A percentile compares a stretch with the other conserved stretches of the same genome.
These are phyloP conservation scores for Crambe crambe DNA, from an alignment of 37 sponge, comb jelly and placozoan genomes.

Conservation along the genomic window DNA sequence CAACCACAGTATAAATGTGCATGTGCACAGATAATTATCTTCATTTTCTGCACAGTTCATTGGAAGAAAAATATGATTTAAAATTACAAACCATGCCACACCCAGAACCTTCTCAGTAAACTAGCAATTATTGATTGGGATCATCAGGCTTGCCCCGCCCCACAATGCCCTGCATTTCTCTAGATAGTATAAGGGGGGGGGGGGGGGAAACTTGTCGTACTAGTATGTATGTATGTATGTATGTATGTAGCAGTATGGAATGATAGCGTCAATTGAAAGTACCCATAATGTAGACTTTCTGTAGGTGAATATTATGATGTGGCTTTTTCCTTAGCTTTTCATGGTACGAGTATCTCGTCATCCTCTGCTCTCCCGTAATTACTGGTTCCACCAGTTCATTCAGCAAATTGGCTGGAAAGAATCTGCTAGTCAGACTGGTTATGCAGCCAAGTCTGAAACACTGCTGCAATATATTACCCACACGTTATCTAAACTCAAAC, in stretches of 20 bases:
- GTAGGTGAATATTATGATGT: too few species aligned
- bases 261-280: neutral
- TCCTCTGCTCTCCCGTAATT: slow-evolving; percentile 51
- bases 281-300: neutral
- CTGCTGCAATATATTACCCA: slow-evolving; percentile 9
- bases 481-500: slow-evolving; percentile 5
- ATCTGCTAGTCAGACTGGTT: slow-evolving; percentile 24
- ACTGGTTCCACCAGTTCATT: slow-evolving; percentile 79
- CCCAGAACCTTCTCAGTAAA: too few species aligned
- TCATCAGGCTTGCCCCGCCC: too few species aligned
- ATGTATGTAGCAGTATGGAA: too few species aligned
- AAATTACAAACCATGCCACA: too few species aligned
- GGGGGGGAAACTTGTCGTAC: too few species aligned
- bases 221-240: too few species aligned
- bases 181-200: too few species aligned
- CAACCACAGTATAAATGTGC: too few species aligned
- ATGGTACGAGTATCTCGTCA: slow-evolving; percentile 71
- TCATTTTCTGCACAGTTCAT: neutral
- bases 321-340: too few species aligned
- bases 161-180: too few species aligned
- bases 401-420: slow-evolving; percentile 41
- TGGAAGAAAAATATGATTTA: neutral
- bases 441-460: slow-evolving; percentile 19
- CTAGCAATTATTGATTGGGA: too few species aligned
- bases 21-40: neutral